A percentile compares a stretch with the other conserved stretches of the same genome.
These are phyloP conservation scores for Reticulitermes speratus DNA, from an alignment of 1,140 invertebrate species.

Conservation along the genomic window DNA sequence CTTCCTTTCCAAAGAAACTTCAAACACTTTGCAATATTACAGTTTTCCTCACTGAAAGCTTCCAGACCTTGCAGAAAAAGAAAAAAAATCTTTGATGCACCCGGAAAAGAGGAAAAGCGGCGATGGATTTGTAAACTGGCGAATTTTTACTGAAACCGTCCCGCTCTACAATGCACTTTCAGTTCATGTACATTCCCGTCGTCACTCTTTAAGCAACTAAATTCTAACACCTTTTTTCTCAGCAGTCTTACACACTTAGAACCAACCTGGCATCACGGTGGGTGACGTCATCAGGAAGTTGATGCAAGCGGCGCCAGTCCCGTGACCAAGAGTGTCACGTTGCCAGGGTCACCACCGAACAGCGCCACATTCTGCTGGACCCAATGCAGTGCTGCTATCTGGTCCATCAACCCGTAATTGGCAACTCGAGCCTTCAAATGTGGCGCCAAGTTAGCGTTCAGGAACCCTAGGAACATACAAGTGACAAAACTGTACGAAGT, in stretches of 20 bases:
- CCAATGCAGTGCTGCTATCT: conserved; percentile 88
- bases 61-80: no score
- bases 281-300: conserved; percentile 94
- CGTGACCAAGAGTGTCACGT: conserved; percentile 89
- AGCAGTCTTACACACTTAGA: neutral
- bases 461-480: conserved; percentile 62
- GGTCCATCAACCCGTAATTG: conserved; percentile 93
- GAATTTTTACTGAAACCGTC: no score
- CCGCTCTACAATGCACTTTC: no score
- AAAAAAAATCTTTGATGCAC: no score
- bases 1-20: no score
- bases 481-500: neutral
- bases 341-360: conserved; percentile 85
- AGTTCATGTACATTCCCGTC: no score
- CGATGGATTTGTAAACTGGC: no score
- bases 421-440: conserved; percentile 76
- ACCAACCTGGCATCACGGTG: conserved; percentile 79
- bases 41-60: no score
- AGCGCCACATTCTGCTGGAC: conserved; percentile 87
- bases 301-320: conserved; percentile 91
- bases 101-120: no score
- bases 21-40: no score
- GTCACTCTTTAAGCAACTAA: no score
- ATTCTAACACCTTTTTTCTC: no score
- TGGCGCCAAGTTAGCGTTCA: conserved; percentile 80